Conservation (phyloP, 2,888 invertebrate species). For the Neria commutata region DNA sequence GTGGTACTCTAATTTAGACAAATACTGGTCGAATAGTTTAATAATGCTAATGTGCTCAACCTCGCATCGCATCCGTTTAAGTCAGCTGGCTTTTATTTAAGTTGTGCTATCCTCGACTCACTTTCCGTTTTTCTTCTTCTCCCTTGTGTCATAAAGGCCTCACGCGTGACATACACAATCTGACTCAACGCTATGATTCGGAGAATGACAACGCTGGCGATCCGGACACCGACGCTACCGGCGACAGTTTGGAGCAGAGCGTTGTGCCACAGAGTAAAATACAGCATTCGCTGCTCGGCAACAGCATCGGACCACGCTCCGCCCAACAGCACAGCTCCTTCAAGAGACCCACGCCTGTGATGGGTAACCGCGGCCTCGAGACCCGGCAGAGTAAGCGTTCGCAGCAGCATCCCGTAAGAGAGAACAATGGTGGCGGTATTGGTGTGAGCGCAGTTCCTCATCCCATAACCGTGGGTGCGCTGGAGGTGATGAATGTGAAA, state of each 20-base stretch:
- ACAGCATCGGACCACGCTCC: conserved; percentile 50
- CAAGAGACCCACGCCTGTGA: conserved; percentile 66
- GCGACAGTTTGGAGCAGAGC: conserved; percentile 60
- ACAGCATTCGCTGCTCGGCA: conserved; percentile 62
- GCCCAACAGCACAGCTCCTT: conserved; percentile 64
- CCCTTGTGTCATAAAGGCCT: conserved; percentile 47
- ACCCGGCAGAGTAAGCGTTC: conserved; percentile 69
- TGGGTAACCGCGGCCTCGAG: conserved; percentile 68
- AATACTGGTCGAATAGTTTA: conserved; percentile 38
- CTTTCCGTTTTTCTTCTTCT: conserved; percentile 6
- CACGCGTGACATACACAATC: conserved; percentile 58
- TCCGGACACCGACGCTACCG: conserved; percentile 80
- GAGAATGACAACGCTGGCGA: conserved; percentile 66
- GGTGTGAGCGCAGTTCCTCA: conserved; percentile 39
- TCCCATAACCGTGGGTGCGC: conserved; percentile 83
- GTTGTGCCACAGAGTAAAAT: conserved; percentile 56
- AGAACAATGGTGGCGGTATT: conserved; percentile 33
- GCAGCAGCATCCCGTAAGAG: conserved; percentile 43
- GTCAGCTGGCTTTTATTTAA: no score
- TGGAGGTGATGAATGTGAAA: conserved; percentile 95
- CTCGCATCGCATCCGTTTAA: no score
- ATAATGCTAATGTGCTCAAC: no score
- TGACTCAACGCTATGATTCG: conserved; percentile 61
- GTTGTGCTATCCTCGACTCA: background rate
- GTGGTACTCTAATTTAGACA: no score